A percentile compares a stretch with the other conserved stretches of the same genome.
Evolutionary conservation across 2,888 invertebrate genomes (phyloP).

Genomic region (Sisyra nigra): DNA sequence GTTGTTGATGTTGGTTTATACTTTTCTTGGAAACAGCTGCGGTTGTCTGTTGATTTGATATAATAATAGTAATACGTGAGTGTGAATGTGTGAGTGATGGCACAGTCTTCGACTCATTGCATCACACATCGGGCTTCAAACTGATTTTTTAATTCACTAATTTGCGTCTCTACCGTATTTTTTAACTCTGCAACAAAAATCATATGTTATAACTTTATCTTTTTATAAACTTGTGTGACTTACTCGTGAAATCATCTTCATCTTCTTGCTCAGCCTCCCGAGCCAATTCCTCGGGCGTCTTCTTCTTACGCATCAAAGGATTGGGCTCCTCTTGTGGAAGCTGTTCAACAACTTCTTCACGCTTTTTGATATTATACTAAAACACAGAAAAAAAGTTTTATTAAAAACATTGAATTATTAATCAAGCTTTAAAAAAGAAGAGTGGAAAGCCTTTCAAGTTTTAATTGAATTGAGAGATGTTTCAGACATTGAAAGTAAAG

Average conservation of each 20-base stretch:
- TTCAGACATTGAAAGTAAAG: too few species aligned
- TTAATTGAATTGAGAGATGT: too few species aligned
- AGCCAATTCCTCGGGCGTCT: constrained; percentile 94
- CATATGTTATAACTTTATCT: neutral
- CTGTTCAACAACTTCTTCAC: constrained; percentile 79
- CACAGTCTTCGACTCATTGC: constrained; percentile 52
- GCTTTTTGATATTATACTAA: constrained; percentile 98
- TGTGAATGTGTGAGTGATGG: constrained; percentile 21
- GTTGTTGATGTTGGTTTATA: neutral
- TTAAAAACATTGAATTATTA: neutral
- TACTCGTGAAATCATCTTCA: constrained; percentile 92
- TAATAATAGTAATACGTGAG: too few species aligned
- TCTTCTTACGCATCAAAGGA: constrained; percentile 95
- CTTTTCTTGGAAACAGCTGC: neutral
- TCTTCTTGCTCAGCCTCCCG: constrained; percentile 92
- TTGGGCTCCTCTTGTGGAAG: constrained; percentile 77
- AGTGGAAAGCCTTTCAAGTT: too few species aligned
- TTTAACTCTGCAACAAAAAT: constrained; percentile 74
- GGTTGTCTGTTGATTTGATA: constrained; percentile 3
- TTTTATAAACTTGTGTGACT: constrained; percentile 22
- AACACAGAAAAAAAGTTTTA: constrained; percentile 27
- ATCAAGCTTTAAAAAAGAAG: too few species aligned
- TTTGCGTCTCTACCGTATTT: constrained; percentile 94
- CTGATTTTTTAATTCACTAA: constrained; percentile 90
- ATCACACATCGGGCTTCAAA: constrained; percentile 93